Evolutionary conservation across 1,140 invertebrate genomes (phyloP).

Genomic region (Geopemphigus sp.): DNA sequence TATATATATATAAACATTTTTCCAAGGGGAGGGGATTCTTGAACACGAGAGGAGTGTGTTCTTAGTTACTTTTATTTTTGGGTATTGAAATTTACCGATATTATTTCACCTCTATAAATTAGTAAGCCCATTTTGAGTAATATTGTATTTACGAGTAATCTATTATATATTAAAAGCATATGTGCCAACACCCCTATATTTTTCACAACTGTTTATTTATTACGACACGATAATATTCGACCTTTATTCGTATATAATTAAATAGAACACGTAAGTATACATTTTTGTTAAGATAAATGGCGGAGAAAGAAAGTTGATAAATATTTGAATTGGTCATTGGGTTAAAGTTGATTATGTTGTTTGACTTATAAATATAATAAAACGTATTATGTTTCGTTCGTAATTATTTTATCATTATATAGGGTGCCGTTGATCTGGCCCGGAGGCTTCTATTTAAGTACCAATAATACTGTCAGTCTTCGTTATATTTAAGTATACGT

Average conservation of each 20-base stretch:
- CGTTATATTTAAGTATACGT: conserved; percentile 1
- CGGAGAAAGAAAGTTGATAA: background rate
- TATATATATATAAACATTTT: no score
- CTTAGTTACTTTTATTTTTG: no score
- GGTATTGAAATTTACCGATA: no score
- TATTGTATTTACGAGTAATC: background rate
- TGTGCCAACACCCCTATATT: no score
- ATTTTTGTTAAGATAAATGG: background rate
- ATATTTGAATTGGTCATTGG: conserved; percentile 9
- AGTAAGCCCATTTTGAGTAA: background rate
- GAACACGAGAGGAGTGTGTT: no score
- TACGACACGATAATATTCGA: background rate
- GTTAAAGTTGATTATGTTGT: background rate
- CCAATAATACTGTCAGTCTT: conserved; percentile 40
- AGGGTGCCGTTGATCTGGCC: background rate
- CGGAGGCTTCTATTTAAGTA: background rate
- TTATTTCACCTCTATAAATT: background rate
- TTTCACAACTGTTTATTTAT: background rate
- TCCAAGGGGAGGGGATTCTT: no score
- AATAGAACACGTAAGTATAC: background rate
- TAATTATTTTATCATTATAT: conserved; percentile 36
- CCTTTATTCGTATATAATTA: background rate
- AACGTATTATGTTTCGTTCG: conserved; percentile 13
- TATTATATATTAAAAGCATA: background rate
- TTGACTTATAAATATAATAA: background rate